Evolutionary conservation across 2,888 invertebrate species (phyloP).

Genomic region (Xiphydria camelus): DNA sequence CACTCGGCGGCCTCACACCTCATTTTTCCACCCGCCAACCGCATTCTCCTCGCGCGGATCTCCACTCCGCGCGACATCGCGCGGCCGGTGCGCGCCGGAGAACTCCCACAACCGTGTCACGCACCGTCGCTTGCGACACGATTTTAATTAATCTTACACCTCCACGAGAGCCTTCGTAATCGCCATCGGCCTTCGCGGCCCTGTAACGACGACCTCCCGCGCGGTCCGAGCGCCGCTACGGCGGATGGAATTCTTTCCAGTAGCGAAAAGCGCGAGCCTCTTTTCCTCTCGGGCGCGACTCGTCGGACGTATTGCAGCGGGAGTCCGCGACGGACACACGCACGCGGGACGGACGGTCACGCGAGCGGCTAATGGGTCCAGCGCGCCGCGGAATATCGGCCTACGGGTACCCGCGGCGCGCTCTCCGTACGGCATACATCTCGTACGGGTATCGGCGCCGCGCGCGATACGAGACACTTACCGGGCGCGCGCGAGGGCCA

Average conservation of each 20-base stretch:
- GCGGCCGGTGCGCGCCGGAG: background rate
- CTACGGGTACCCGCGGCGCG: too few species aligned
- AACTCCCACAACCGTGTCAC: slow-evolving; percentile 1
- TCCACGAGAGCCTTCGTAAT: background rate
- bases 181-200: background rate
- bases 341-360: background rate
- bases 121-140: background rate
- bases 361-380: background rate
- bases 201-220: too few species aligned
- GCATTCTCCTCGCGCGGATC: slow-evolving; percentile 25
- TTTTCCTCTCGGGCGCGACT: too few species aligned
- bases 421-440: too few species aligned
- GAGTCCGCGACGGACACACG: background rate
- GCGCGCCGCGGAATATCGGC: too few species aligned
- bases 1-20: slow-evolving; percentile 26
- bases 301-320: background rate
- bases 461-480: background rate
- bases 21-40: slow-evolving; percentile 21
- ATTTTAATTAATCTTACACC: background rate
- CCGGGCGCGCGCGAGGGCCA: slow-evolving; percentile 38
- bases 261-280: too few species aligned
- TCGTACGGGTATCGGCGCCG: too few species aligned
- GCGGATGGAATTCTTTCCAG: too few species aligned
- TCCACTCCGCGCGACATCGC: background rate
- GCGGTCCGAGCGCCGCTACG: too few species aligned